These are phyloP conservation scores for Terrapene triunguis DNA, from an alignment of 2,113 vertebrate genomes.

Conservation along the genomic window DNA sequence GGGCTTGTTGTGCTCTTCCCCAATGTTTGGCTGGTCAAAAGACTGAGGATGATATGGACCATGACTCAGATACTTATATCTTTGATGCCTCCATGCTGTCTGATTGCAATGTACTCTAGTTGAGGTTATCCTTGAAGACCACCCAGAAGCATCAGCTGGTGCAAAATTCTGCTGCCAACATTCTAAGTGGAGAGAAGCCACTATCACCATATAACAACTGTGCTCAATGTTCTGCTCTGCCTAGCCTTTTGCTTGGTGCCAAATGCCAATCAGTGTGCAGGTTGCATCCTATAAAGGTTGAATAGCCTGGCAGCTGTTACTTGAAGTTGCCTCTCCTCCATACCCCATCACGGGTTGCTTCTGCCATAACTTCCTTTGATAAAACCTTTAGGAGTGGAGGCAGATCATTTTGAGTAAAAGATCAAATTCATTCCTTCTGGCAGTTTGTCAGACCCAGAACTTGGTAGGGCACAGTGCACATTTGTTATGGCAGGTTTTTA, in stretches of 20 bases:
- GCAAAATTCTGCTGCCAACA: conserved; percentile 51
- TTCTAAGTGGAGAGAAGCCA: conserved; percentile 48
- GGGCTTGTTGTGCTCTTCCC: not conserved
- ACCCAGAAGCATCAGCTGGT: conserved; percentile 69
- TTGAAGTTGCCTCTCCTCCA: conserved; percentile 40
- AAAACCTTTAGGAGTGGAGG: conserved; percentile 46
- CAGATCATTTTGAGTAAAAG: conserved; percentile 42
- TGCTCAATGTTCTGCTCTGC: conserved; percentile 52
- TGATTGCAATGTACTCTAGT: conserved; percentile 14
- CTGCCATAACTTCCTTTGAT: conserved; percentile 54
- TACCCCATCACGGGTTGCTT: conserved; percentile 26
- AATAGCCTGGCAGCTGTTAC: not conserved
- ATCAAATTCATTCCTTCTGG: conserved; percentile 66
- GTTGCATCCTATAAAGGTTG: not conserved
- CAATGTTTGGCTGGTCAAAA: not conserved
- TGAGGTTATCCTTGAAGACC: conserved; percentile 66
- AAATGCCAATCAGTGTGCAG: conserved; percentile 12
- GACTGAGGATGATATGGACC: conserved; percentile 50
- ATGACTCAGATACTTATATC: conserved; percentile 55
- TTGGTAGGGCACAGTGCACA: conserved; percentile 65
- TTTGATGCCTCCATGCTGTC: conserved; percentile 61
- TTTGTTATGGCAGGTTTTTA: conserved; percentile 75
- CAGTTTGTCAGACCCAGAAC: conserved; percentile 60
- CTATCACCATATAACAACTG: conserved; percentile 59
- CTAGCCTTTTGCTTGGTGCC: conserved; percentile 51